Evolutionary conservation across 2,797 vertebrate genomes (phyloP).

Genomic region (Myiotriccus ornatus): DNA sequence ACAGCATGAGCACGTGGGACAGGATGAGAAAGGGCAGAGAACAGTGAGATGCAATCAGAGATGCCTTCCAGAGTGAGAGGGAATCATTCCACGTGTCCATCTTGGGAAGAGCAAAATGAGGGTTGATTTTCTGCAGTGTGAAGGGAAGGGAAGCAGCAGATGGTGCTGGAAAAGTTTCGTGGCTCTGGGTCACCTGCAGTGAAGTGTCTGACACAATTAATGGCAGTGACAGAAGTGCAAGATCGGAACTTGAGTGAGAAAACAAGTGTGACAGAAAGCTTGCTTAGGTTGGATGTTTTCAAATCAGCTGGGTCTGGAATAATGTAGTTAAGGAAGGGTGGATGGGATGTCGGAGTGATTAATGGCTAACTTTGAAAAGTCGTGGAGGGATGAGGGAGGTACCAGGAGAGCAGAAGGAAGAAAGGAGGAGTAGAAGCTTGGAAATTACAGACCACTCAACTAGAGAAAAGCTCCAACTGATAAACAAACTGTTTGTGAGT

Average conservation of each 20-base stretch:
- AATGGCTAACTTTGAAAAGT: neutral
- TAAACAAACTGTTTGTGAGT: neutral
- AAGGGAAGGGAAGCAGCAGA: neutral
- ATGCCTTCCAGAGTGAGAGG: neutral
- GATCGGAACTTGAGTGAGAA: neutral
- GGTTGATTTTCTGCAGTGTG: neutral
- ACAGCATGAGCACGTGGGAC: neutral
- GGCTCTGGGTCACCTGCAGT: neutral
- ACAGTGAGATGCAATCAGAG: neutral
- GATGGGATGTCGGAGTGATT: neutral
- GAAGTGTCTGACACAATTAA: neutral
- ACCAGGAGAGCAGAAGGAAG: neutral
- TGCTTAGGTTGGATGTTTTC: neutral
- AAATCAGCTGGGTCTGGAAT: neutral
- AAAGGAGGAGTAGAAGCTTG: neutral
- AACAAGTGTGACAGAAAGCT: neutral
- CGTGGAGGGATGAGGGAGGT: neutral
- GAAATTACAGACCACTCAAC: neutral
- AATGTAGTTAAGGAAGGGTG: neutral
- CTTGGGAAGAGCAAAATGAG: neutral
- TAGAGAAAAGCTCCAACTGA: neutral
- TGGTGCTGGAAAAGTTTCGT: neutral
- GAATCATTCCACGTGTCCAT: accelerated
- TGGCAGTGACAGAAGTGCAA: neutral
- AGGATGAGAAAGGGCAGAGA: neutral